Evolutionary conservation across 2,888 invertebrate genomes (phyloP), one percentile per base, ranked within the genome.

Genomic region (Cephus sareptanus): DNA sequence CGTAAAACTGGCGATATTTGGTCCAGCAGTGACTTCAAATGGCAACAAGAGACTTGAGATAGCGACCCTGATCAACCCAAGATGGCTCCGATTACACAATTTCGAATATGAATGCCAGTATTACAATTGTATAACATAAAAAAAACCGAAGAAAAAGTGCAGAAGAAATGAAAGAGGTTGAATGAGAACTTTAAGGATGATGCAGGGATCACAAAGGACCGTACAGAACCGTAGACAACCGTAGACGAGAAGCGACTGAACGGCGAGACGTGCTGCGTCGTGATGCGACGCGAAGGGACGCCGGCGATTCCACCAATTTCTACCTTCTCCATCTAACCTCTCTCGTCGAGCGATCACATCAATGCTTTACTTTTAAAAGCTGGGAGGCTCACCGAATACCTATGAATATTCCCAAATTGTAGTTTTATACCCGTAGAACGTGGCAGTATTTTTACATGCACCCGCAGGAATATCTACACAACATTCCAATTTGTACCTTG

Each of bases 211-310:
- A 9, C 56, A 15, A 23, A 15, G 56, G 23, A 56, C 56, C 56
- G 23, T 23, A 56, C 23, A 56, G 56, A 56, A 56, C 56, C 23
- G 56, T 56, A 56, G 56, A 56, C 23, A 56, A 77, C 78, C 75
- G 78, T 73, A 73, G 78, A 69, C 78, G 78, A 78, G 75, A 75
- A 78, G 78, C 78, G 78, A 78, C 78, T 78, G 78, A 78, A 78
- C 75, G 78, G 75, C 78, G 78, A 76, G 78, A 75, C 78, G 78
- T 75, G 78, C 78, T 71, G 33, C 33, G 71, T 33, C 33, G 31
- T 31, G 71, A 71, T 31, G 71, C 71, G 71, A 33, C 71, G 71
- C 71, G 31, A 33, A 31, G 71, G 12, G 33, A 30, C 71, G 31
- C 71, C 56, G 56, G 56, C 15, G 23, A 56, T 56, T 56, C 56